Conservation (phyloP, 1,140 invertebrate species). For the Drosophila micromelanica region DNA sequence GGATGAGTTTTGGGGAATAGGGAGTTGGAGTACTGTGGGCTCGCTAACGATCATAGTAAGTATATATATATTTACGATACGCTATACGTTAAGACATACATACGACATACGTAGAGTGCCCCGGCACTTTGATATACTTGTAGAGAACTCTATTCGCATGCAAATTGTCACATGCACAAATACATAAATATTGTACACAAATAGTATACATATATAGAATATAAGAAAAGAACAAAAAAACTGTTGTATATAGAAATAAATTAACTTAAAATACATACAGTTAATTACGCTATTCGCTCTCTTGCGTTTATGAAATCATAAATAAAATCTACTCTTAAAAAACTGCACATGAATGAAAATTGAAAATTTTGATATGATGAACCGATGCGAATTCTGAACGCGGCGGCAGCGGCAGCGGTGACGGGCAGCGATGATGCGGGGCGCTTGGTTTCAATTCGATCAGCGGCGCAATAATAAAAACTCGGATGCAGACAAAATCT, state of each 20-base stretch:
- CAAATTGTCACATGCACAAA: conserved; percentile 63
- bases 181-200: conserved; percentile 33
- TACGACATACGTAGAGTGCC: conserved; percentile 49
- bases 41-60: conserved; percentile 8
- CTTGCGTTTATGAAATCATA: conserved; percentile 11
- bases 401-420: conserved; percentile 5
- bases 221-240: neutral
- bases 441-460: conserved; percentile 35
- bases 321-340: conserved; percentile 26
- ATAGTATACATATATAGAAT: conserved; percentile 18
- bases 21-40: neutral
- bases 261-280: conserved; percentile 44
- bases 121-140: conserved; percentile 38
- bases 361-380: conserved; percentile 25
- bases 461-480: conserved; percentile 35
- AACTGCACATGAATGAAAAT: conserved; percentile 42
- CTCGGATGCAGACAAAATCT: conserved; percentile 42
- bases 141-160: conserved; percentile 53
- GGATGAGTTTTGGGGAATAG: conserved; percentile 19
- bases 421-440: conserved; percentile 6
- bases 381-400: conserved; percentile 2
- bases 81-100: conserved; percentile 21
- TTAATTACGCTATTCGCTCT: conserved; percentile 13
- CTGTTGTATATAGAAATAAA: conserved; percentile 16
- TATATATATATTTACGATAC: conserved; percentile 11